These are phyloP conservation scores for Rhingia rostrata DNA, from an alignment of 2,888 invertebrate species.

Conservation along the genomic window DNA sequence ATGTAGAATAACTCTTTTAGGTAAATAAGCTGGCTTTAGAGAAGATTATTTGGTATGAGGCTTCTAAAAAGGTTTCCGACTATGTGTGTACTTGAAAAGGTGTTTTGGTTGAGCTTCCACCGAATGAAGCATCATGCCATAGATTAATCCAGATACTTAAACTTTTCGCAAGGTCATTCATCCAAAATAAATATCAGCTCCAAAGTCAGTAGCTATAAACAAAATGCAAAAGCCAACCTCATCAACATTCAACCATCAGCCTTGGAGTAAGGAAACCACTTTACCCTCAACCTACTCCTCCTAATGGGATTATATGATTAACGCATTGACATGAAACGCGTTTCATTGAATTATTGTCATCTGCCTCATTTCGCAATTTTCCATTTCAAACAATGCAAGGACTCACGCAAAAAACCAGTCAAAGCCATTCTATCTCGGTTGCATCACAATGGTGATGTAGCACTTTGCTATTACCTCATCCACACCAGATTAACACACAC, in stretches of 20 bases:
- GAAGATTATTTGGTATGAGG: no score
- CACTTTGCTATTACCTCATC: conserved; percentile 63
- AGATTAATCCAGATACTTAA: no score
- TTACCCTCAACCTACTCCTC: conserved; percentile 16
- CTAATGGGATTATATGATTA: conserved; percentile 83
- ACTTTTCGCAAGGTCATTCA: no score
- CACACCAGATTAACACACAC: conserved; percentile 67
- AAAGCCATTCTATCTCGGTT: conserved; percentile 50
- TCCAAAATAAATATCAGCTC: no score
- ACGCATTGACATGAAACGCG: conserved; percentile 84
- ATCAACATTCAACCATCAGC: conserved; percentile 1
- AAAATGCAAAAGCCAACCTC: not conserved
- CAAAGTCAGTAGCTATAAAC: no score
- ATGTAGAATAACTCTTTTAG: no score
- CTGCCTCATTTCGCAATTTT: conserved; percentile 73
- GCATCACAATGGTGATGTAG: conserved; percentile 52
- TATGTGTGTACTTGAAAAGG: no score
- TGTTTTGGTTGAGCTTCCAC: no score
- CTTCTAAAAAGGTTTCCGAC: no score
- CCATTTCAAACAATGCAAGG: conserved; percentile 44
- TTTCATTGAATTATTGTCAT: conserved; percentile 82
- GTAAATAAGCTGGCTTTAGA: no score
- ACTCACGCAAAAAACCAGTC: conserved; percentile 15
- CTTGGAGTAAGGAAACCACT: conserved; percentile 22
- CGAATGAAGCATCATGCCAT: no score